These are phyloP conservation scores for Pedicia rivosa DNA, from an alignment of 2,888 invertebrate species.

Conservation along the genomic window DNA sequence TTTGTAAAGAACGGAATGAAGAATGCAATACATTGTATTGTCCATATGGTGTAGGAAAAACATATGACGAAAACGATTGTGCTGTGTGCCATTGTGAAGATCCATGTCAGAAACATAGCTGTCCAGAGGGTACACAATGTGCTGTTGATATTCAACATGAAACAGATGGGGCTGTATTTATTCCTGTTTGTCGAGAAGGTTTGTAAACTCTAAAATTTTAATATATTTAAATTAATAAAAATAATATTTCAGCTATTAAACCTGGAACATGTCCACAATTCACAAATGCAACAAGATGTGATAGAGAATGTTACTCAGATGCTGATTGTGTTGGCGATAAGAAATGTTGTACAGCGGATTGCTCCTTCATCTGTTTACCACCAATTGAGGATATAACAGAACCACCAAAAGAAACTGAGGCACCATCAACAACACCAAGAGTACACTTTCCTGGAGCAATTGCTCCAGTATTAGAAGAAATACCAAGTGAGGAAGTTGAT, in stretches of 20 bases:
- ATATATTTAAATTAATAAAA: background rate
- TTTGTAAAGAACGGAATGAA: slow-evolving; percentile 39
- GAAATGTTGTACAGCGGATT: slow-evolving; percentile 72
- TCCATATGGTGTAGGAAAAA: slow-evolving; percentile 52
- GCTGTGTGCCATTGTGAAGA: slow-evolving; percentile 56
- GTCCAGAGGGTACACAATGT: slow-evolving; percentile 50
- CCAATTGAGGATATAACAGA: slow-evolving; percentile 32
- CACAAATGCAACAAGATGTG: slow-evolving; percentile 39
- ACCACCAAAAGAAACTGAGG: slow-evolving; percentile 27
- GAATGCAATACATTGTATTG: slow-evolving; percentile 50
- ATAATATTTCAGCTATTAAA: slow-evolving; percentile 39
- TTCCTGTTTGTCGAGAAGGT: slow-evolving; percentile 23
- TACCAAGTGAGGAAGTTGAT: slow-evolving; percentile 35
- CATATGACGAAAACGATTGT: slow-evolving; percentile 44
- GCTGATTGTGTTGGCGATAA: slow-evolving; percentile 61
- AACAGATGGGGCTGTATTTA: slow-evolving; percentile 17
- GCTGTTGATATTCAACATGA: slow-evolving; percentile 36
- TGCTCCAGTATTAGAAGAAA: slow-evolving; percentile 37
- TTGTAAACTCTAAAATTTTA: background rate
- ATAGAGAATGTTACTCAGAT: slow-evolving; percentile 58
- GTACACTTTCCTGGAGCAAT: slow-evolving; percentile 28
- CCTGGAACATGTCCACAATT: slow-evolving; percentile 47
- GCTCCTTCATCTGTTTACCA: slow-evolving; percentile 52
- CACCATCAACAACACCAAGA: slow-evolving; percentile 29
- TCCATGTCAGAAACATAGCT: slow-evolving; percentile 48